Base-by-base conservation (phyloP, 1,140 invertebrate genomes). In the Camponotus pennsylvanicus region DNA sequence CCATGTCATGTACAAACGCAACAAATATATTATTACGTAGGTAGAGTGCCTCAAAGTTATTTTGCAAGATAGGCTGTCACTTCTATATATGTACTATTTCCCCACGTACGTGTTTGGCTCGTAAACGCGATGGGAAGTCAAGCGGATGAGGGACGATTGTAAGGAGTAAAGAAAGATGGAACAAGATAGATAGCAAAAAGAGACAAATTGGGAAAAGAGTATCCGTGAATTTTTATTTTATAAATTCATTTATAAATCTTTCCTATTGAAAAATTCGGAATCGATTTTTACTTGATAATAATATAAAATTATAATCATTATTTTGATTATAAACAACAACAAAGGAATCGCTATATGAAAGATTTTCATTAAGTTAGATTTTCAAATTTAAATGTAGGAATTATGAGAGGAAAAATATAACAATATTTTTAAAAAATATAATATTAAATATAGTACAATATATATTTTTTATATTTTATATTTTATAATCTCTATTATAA, bases 31-130 rank as follows among this genome's bases (percentile, higher is more conserved):
- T 21, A 64, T 55, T 75, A 57, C 73, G 59, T 79, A 90, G 84
- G 80, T 85, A 89, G 49, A 70, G 18, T 55, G 78, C 85, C 87
- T 64, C 69, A 80, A 90, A 90, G 88, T 90, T 89, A 90, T 90
- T 90, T 89, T 64, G 85, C 86, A 85, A 63, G 64, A 52, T 57
- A 52, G 52, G 82, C 63, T 86, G 52, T 8, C 52, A 64, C 45
- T 73, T 67, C 42, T 84, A 75, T 77, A 67, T 78, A 88, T 78
- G 89, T 90, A 90, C 85, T 69, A 86, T 75, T 89, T 89, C 37
- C 27, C 42, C 63, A 59, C 57, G 45, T 85, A 63, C 27, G 49
- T 57, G 66, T 57, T 63, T 18, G 42, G 49, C 27, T n/a, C 27
- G 59, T 49, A 78, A 64, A 61, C 59, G 21, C 13, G 70, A 70